Evolutionary conservation across 2,888 invertebrate species (phyloP).

Genomic region (Stegana nigrithorax): DNA sequence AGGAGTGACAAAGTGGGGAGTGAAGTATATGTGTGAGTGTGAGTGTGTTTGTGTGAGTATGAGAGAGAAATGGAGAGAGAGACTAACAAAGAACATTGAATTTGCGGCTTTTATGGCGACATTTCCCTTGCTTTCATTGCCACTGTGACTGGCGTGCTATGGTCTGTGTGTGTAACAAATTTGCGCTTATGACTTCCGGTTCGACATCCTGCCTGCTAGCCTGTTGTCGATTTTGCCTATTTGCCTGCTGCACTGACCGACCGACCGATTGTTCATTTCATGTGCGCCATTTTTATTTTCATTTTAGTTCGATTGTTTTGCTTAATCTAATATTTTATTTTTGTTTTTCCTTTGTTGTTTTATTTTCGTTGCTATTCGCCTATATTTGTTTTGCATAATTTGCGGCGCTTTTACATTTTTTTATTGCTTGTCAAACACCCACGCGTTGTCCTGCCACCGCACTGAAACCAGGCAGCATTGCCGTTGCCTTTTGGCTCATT

Average conservation of each 20-base stretch:
- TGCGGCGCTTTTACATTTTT: slow-evolving; percentile 36
- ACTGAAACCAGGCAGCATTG: neutral
- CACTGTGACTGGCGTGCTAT: neutral
- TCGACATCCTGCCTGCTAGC: neutral
- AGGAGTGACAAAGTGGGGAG: slow-evolving; percentile 13
- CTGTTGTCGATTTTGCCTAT: neutral
- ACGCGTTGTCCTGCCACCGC: neutral
- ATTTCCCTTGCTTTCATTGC: neutral
- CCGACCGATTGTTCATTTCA: neutral
- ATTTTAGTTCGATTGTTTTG: neutral
- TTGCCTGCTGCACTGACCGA: neutral
- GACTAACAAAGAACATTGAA: slow-evolving; percentile 16
- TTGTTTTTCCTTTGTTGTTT: neutral
- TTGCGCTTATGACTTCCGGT: slow-evolving; percentile 13
- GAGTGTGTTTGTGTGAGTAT: neutral
- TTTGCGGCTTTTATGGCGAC: slow-evolving; percentile 5
- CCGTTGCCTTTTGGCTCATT: slow-evolving; percentile 33
- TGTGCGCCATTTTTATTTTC: neutral
- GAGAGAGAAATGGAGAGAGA: neutral
- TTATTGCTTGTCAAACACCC: neutral
- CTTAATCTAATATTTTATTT: neutral
- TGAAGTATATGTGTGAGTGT: neutral
- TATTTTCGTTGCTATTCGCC: neutral
- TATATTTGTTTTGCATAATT: slow-evolving; percentile 45
- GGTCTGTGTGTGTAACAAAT: slow-evolving; percentile 1